Evolutionary conservation across 2,797 vertebrate genomes (phyloP).

Genomic region (Typhlichthys subterraneus): DNA sequence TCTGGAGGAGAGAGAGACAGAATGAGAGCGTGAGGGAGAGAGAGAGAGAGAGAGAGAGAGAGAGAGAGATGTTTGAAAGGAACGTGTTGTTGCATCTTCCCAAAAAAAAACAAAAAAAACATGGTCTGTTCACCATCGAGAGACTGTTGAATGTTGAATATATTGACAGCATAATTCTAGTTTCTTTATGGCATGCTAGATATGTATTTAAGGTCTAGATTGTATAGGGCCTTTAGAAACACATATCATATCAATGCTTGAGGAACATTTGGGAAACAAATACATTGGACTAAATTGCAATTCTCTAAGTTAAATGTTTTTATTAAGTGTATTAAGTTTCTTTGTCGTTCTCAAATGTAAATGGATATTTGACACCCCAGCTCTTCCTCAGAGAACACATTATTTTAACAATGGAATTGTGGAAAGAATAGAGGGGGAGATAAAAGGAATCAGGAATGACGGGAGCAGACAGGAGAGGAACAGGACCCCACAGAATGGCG

Average conservation of each 20-base stretch:
- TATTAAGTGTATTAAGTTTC: neutral
- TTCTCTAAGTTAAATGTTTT: too few species aligned
- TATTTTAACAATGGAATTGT: constrained; percentile 51
- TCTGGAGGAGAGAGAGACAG: neutral
- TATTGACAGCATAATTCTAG: too few species aligned
- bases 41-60: neutral
- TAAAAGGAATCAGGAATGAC: constrained; percentile 65
- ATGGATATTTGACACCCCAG: constrained; percentile 18
- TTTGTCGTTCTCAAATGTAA: neutral
- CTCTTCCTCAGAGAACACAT: constrained; percentile 38
- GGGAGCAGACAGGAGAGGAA: constrained; percentile 59
- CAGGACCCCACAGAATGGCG: constrained; percentile 63
- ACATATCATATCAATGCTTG: too few species aligned
- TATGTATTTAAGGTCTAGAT: too few species aligned
- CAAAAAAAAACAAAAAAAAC: too few species aligned
- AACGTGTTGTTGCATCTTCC: too few species aligned
- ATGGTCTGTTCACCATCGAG: too few species aligned
- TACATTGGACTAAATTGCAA: too few species aligned
- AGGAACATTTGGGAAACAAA: too few species aligned
- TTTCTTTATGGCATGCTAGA: too few species aligned
- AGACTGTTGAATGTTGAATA: too few species aligned
- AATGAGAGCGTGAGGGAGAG: neutral
- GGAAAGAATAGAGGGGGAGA: constrained; percentile 43
- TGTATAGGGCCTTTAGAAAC: too few species aligned
- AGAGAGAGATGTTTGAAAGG: neutral